Evolutionary conservation across 2,888 invertebrate species (phyloP).

Genomic region (Drosophila leonis): DNA sequence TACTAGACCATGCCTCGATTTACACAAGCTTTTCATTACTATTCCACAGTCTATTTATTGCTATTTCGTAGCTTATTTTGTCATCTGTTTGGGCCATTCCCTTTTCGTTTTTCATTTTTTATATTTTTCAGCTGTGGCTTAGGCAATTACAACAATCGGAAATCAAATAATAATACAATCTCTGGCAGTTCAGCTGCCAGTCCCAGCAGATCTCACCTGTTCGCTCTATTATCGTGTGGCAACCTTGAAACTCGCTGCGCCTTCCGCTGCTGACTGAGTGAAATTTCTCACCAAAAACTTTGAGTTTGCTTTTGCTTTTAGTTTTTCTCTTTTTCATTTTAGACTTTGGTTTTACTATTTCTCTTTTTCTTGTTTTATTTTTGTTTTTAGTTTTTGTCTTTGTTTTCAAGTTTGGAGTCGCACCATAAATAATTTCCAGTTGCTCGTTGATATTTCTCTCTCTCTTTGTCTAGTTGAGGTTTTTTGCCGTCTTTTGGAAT

Average conservation of each 20-base stretch:
- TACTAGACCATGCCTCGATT: constrained; percentile 3
- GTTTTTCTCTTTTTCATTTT: constrained; percentile 19
- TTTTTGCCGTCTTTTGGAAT: constrained; percentile 44
- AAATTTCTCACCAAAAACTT: constrained; percentile 65
- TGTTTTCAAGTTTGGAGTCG: constrained; percentile 65
- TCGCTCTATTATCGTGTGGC: constrained; percentile 52
- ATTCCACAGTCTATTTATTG: constrained; percentile 17
- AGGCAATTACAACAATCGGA: constrained; percentile 36
- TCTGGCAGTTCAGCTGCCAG: constrained; percentile 33
- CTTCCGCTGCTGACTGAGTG: constrained; percentile 57
- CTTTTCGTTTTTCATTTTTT: neutral
- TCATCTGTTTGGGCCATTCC: constrained; percentile 29
- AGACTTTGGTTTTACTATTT: constrained; percentile 24
- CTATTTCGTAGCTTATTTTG: constrained; percentile 30
- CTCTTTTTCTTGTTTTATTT: constrained; percentile 16
- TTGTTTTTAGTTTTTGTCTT: constrained; percentile 40
- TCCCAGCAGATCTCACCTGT: constrained; percentile 20
- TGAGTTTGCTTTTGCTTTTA: constrained; percentile 38
- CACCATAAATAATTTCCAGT: constrained; percentile 66
- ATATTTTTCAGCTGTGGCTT: constrained; percentile 23
- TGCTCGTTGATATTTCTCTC: constrained; percentile 34
- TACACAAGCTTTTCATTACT: constrained; percentile 12
- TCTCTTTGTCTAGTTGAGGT: neutral
- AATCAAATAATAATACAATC: constrained; percentile 30
- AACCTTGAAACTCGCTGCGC: constrained; percentile 64